Base-by-base conservation (phyloP, 1,140 invertebrate genomes). In the Drosophila tsacasi region DNA sequence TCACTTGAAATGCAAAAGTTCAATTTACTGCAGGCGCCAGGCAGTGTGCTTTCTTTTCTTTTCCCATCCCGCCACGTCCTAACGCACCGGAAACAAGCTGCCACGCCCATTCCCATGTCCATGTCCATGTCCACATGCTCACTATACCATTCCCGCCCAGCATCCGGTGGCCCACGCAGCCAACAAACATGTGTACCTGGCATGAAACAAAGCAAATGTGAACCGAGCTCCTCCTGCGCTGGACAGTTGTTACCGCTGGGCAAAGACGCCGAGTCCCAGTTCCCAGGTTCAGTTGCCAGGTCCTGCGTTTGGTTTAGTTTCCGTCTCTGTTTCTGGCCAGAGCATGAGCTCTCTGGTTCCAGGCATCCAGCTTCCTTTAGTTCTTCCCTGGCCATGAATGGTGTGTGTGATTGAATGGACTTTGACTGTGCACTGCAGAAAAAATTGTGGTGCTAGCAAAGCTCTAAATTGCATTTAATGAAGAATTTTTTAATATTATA, bases 231-330 rank as follows among this genome's bases (percentile, higher is more conserved):
- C 64, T 74, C 52, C 77, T 89, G 84, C 69, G 49, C 67, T 67
- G 84, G 85, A 89, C 84, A 89, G 81, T 89, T 90, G 81, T 84
- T 84, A 90, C 84, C 78, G 85, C 78, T 84, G 85, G 84, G 84
- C 84, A 86, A 85, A 81, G 84, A 80, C 77, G 64, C 68, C 61
- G 80, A 57, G 49, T 57, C 35, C 39, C 65, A 50, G 44, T 27
- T 32, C 46, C 32, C 44, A 32, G 59, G 44, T 69, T 64, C 71
- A 76, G 63, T 37, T 61, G 9, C 35, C 71, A 81, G 63, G 46
- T 42, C 9, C 42, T 39, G 55, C 42, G 44, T 35, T 52, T 42
- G 49, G 66, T 49, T 47, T n/a, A 59, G 52, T 21, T 77, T 80
- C 71, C 63, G 47, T 42, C 42, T 52, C 37, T 19, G 46, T 35